Percentiles rank a stretch among this genome's conserved stretches.
These are phyloP conservation scores for Mercenaria mercenaria DNA, from an alignment of 1,140 invertebrate species.

Conservation along the genomic window DNA sequence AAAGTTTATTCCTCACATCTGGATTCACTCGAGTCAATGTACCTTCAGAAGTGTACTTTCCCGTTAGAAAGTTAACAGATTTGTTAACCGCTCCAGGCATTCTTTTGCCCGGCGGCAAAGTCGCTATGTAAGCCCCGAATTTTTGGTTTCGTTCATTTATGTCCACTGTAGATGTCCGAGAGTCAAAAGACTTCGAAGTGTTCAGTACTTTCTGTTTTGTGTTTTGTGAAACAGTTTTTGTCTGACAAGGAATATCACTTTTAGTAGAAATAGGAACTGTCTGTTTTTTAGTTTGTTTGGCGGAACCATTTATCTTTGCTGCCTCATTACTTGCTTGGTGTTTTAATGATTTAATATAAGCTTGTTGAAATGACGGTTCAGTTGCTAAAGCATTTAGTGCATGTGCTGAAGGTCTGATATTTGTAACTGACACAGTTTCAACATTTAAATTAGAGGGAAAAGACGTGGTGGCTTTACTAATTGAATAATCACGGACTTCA, in stretches of 20 bases:
- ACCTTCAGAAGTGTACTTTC: constrained; percentile 21
- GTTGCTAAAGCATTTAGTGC: neutral
- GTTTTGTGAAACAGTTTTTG: neutral
- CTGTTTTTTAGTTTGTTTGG: neutral
- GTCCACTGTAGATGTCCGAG: too few relatives aligned
- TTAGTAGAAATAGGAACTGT: neutral
- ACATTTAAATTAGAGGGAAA: neutral
- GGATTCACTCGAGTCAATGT: constrained; percentile 59
- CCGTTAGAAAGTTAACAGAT: neutral
- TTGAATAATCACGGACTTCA: neutral
- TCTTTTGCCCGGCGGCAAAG: neutral
- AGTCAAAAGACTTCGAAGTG: neutral
- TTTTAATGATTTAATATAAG: constrained; percentile 1
- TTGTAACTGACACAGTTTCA: neutral
- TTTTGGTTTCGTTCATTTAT: neutral
- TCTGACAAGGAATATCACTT: neutral
- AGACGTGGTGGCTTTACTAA: neutral
- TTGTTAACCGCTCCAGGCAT: neutral
- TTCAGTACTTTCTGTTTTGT: neutral
- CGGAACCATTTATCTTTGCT: neutral
- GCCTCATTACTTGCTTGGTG: neutral
- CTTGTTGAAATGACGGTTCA: constrained; percentile 8
- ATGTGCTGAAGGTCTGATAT: neutral
- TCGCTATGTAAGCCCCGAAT: neutral
- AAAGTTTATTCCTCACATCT: constrained; percentile 53